Evolutionary conservation across 2,888 invertebrate species (phyloP).

Genomic region (Drosophila acutilabella): DNA sequence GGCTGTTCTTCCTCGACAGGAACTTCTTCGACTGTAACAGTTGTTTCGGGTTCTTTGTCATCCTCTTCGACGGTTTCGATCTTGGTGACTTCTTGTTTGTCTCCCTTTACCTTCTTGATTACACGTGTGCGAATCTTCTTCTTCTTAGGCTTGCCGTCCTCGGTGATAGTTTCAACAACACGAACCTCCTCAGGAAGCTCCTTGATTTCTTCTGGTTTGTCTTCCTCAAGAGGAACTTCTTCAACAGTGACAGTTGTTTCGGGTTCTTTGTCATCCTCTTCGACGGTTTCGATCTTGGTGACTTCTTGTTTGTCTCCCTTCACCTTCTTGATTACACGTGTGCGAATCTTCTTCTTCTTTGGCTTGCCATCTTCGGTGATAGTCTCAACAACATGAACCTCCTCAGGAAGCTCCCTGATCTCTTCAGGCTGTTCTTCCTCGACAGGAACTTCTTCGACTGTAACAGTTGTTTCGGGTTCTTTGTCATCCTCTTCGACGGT

Average conservation of each 20-base stretch:
- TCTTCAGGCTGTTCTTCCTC: slow-evolving; percentile 34
- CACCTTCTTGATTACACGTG: slow-evolving; percentile 49
- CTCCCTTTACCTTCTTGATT: slow-evolving; percentile 62
- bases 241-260: slow-evolving; percentile 53
- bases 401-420: slow-evolving; percentile 43
- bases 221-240: slow-evolving; percentile 41
- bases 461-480: slow-evolving; percentile 44
- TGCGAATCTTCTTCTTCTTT: slow-evolving; percentile 42
- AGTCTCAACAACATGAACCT: slow-evolving; percentile 42
- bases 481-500: slow-evolving; percentile 53
- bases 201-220: slow-evolving; percentile 26
- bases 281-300: slow-evolving; percentile 57
- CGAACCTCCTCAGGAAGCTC: slow-evolving; percentile 59
- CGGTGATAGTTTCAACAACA: slow-evolving; percentile 37
- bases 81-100: slow-evolving; percentile 61
- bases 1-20: slow-evolving; percentile 46
- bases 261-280: slow-evolving; percentile 54
- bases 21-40: slow-evolving; percentile 56
- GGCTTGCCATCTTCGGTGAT: slow-evolving; percentile 44
- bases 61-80: slow-evolving; percentile 66
- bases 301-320: slow-evolving; percentile 51
- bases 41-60: slow-evolving; percentile 55
- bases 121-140: slow-evolving; percentile 62
- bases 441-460: slow-evolving; percentile 39
- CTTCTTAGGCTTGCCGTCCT: slow-evolving; percentile 54